Percentiles rank a stretch among this genome's conserved stretches.
Evolutionary conservation across 1,140 invertebrate species (phyloP).

Genomic region (Proctacanthus coquilletti): DNA sequence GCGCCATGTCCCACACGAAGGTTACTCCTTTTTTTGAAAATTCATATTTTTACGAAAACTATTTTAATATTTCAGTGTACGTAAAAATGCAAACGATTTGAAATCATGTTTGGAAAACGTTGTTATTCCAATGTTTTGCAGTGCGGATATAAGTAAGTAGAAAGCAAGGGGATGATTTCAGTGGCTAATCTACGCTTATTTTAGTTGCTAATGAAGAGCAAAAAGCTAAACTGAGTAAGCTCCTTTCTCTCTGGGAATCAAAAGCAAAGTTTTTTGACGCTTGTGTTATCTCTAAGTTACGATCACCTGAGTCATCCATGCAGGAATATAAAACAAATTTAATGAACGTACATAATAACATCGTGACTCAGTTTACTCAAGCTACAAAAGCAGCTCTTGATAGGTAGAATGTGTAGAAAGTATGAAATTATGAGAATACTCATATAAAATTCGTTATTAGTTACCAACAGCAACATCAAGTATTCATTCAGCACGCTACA

Average conservation of each 20-base stretch:
- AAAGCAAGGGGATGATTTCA: slow-evolving; percentile 9
- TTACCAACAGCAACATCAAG: slow-evolving; percentile 86
- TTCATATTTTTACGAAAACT: slow-evolving; percentile 6
- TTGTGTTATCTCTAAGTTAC: slow-evolving; percentile 69
- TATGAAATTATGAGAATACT: too few species aligned
- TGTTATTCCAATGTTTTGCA: slow-evolving; percentile 94
- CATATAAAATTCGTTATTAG: slow-evolving; percentile 32
- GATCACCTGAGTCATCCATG: slow-evolving; percentile 60
- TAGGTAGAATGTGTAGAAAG: slow-evolving; percentile 32
- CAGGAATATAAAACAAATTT: slow-evolving; percentile 71
- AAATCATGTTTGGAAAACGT: slow-evolving; percentile 83
- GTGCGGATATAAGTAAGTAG: slow-evolving; percentile 55
- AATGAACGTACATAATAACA: slow-evolving; percentile 56
- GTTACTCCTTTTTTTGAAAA: slow-evolving; percentile 5
- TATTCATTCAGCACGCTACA: slow-evolving; percentile 80
- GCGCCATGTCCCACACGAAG: too few species aligned
- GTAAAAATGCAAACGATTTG: slow-evolving; percentile 85
- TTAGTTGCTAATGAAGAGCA: slow-evolving; percentile 70
- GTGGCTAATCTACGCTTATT: neutral
- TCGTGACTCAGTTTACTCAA: slow-evolving; percentile 58
- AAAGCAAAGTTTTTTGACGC: slow-evolving; percentile 87
- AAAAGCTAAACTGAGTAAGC: slow-evolving; percentile 75
- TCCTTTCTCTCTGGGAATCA: slow-evolving; percentile 87
- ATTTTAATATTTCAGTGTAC: slow-evolving; percentile 65
- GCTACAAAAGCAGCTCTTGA: slow-evolving; percentile 62